Evolutionary conservation across 92 coral and sea anemone genomes (phyloP), one percentile per base, ranked within the genome.

Genomic region (Epizoanthus illoricatus): DNA sequence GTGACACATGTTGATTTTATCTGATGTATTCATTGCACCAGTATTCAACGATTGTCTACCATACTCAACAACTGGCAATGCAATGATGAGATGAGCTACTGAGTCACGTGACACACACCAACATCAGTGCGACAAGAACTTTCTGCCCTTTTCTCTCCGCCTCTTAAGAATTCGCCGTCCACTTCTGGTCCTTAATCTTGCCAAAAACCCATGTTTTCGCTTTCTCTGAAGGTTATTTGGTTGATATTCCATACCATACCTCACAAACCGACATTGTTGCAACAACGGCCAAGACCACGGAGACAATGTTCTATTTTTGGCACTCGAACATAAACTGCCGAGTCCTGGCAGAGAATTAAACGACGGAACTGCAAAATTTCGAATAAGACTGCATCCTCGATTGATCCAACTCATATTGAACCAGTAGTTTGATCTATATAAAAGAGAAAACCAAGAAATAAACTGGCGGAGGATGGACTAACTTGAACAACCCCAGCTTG

Each of bases 201-300:
- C 96, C 60, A 96, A 64, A 87, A 93, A 96, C 24, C 98, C 99
- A 85, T 96, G 98, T 78, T 93, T 96, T 84, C 98, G 74, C 82
- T 93, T 96, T 54, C 99, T 90, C 86, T 93, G 98, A 54, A 96
- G 85, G 20, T 95, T 93, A 19, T 93, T 96, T 7, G 99, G 97
- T 54, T 89, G 96, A 80, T 96, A 96, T 89, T 96, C 99, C 94
- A 91, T 96, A 17, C 99, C 99, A 75, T 41, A 91, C 55, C 98
- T 87, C 18, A 85, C 92, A 86, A 84, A 93, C 33, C 99, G 94
- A 83, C 86, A 91, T 16, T 93, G 91, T 68, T 93, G 97, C 12
- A 88, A 79, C 20, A 88, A 58, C 70, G 23, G n/a, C 58, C 60
- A 73, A 3, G 61, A 7, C 71, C 71, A 78, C 13, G 71, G 71